These are phyloP conservation scores for Hyposoter didymator DNA, from an alignment of 2,888 invertebrate genomes.

Conservation along the genomic window DNA sequence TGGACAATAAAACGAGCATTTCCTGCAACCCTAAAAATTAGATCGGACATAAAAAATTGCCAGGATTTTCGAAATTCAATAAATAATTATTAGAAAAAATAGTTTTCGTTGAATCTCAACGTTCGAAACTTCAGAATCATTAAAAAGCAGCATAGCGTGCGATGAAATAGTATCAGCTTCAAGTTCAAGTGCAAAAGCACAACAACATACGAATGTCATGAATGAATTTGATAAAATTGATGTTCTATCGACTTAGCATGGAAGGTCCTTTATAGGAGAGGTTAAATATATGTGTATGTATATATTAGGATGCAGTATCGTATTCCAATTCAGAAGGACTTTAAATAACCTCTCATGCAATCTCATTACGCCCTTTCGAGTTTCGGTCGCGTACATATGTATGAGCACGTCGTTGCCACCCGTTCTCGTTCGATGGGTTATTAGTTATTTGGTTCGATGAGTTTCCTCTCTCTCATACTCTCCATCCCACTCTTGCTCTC, in stretches of 20 bases:
- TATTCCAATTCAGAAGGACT: conserved; percentile 5
- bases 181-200: neutral
- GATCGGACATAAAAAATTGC: too few relatives aligned
- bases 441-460: conserved; percentile 67
- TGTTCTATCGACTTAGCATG: neutral
- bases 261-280: neutral
- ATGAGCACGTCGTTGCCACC: conserved; percentile 42
- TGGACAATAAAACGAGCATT: too few relatives aligned
- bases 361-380: neutral
- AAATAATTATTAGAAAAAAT: too few relatives aligned
- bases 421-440: conserved; percentile 66
- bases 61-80: too few relatives aligned
- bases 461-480: neutral
- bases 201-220: neutral
- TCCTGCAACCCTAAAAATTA: too few relatives aligned
- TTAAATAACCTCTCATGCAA: conserved; percentile 1
- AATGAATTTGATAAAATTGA: neutral
- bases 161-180: neutral
- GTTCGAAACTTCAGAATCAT: too few relatives aligned
- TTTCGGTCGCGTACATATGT: conserved; percentile 15
- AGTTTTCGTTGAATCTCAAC: too few relatives aligned
- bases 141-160: neutral
- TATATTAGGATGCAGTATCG: neutral
- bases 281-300: neutral
- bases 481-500: neutral